Evolutionary conservation across 2,888 invertebrate species (phyloP), one percentile per base, ranked within the genome.

Genomic region (Lepidochitona cinerea): DNA sequence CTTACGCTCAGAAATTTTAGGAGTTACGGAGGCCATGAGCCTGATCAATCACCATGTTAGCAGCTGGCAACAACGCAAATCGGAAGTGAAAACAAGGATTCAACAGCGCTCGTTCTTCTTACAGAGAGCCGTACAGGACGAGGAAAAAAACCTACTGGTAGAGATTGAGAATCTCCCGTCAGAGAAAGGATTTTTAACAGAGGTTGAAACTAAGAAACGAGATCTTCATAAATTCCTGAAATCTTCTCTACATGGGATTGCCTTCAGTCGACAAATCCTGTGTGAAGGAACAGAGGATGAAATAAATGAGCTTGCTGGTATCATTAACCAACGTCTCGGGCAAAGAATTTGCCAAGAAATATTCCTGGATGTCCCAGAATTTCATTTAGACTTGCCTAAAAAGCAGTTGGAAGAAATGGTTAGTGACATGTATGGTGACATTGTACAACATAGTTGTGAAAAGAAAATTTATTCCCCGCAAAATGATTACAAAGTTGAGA

Each of bases 1-100:
- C 74, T 79, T 78, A 74, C 84, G 71, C 75, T 81, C 70, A 0
- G 80, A 79, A 64, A 83, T 72, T 36, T 79, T 73, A 71, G 75
- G 67, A 41, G 72, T 78, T 1, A 81, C 81, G 2, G 79, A 79
- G 29, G 76, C 79, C 52, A 75, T 81, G 12, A 79, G 80, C 49
- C 71, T 72, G 26, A 75, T 81, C 59, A 77, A 77, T 67, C 79
- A 82, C 32, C 77, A 79, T 35, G 77, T 79, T 33, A 75, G 71
- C 32, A 73, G 74, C 33, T 79, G 83, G 76, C 78, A 81, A 32
- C 77, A 78, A 29, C 68, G 78, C 26, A 80, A 81, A 64, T 53
- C 74, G 35, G 81, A 80, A 53, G 71, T 79, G 3, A 72, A 76
- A 18, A 36, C 72, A 0, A 37, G 29, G 33, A 23, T 26, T 41